phyloP scores from a whole-genome alignment of 2,888 invertebrate genomes.

The Drosophila eohydei region DNA sequence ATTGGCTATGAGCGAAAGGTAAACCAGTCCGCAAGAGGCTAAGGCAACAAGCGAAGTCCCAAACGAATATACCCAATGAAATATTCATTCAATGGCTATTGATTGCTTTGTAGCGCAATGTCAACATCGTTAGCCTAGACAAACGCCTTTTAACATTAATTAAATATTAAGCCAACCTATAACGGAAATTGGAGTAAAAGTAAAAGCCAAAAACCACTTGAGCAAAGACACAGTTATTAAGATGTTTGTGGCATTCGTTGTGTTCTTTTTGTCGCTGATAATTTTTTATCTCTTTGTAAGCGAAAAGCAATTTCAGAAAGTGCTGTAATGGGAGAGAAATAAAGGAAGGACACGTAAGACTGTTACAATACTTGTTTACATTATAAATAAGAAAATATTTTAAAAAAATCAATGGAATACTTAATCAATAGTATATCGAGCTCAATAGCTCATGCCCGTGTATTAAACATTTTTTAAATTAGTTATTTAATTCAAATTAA shows the following conservation, averaged over 20 bases:
- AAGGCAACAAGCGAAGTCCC: neutral
- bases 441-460: too few species aligned
- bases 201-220: constrained; percentile 19
- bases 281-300: constrained; percentile 76
- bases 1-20: constrained; percentile 57
- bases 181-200: constrained; percentile 9
- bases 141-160: constrained; percentile 43
- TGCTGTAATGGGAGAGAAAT: constrained; percentile 36
- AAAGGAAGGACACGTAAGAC: constrained; percentile 1
- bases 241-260: constrained; percentile 68
- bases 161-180: constrained; percentile 28
- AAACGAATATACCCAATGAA: neutral
- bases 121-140: constrained; percentile 18
- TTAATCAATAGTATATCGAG: neutral
- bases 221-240: constrained; percentile 22
- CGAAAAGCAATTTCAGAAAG: constrained; percentile 65
- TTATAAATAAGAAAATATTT: neutral
- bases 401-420: too few species aligned
- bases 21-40: neutral
- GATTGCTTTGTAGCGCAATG: constrained; percentile 22
- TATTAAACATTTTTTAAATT: too few species aligned
- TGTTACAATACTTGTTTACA: neutral
- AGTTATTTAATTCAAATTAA: too few species aligned
- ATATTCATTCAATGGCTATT: constrained; percentile 28
- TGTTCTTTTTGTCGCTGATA: constrained; percentile 75